Conservation (phyloP, 2,797 vertebrate genomes). For the Scolopax bukidnonensis region DNA sequence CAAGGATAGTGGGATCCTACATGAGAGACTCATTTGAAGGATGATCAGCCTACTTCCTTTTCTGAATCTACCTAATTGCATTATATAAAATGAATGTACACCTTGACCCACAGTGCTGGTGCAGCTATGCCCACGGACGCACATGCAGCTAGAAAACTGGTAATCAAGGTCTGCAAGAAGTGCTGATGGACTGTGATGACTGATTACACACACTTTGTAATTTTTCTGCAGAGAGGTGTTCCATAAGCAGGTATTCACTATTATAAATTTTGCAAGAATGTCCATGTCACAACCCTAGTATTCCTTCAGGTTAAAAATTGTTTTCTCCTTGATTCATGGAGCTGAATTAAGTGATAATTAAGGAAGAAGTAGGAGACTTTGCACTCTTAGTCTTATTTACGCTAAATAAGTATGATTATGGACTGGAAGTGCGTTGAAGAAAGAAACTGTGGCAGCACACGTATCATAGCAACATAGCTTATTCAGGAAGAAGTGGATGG, state of each 20-base stretch:
- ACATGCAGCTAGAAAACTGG: neutral
- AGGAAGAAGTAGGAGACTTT: neutral
- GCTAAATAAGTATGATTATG: constrained; percentile 41
- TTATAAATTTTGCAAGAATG: neutral
- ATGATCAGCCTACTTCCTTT: constrained; percentile 14
- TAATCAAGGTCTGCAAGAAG: neutral
- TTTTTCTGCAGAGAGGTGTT: neutral
- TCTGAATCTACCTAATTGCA: neutral
- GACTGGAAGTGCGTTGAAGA: constrained; percentile 51
- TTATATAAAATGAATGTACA: neutral
- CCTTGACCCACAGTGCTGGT: neutral
- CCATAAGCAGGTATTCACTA: neutral
- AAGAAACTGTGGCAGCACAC: constrained; percentile 52
- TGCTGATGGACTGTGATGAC: neutral
- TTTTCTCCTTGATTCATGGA: neutral
- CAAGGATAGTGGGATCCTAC: neutral
- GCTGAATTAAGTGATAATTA: neutral
- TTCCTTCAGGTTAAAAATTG: neutral
- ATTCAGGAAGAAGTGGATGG: constrained; percentile 47
- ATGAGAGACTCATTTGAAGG: neutral
- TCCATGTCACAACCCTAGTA: neutral
- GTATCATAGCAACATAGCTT: constrained; percentile 76
- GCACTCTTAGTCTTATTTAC: constrained; percentile 4
- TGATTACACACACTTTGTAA: neutral
- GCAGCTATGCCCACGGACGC: neutral